Evolutionary conservation across 2,797 vertebrate genomes (phyloP), one percentile per base, ranked within the genome.

Genomic region (Anguilla pacifica): DNA sequence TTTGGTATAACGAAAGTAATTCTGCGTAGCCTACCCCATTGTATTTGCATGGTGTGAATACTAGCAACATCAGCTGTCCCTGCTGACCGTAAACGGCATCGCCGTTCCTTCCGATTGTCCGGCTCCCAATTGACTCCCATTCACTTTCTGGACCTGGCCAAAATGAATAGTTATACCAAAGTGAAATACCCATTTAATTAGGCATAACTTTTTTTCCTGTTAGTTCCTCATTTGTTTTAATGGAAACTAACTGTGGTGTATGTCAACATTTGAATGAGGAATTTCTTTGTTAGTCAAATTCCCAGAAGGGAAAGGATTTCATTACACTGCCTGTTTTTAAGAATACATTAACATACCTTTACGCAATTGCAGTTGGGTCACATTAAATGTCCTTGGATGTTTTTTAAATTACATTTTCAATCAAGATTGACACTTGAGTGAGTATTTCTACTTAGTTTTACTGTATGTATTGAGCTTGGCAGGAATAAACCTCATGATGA

Each of bases 401-500:
- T 64, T 64, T 64, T 64, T 5, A 25, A 64, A 64, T 22, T 0
- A 22, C 0, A 22, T 64, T 25, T 64, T 64, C 17, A 15, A 70
- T 70, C n/a, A 82, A 3, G 43, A 35, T 28, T 82, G 43, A 82
- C 6, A 2, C 43, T 82, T n/a, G 19, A 82, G n/a, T 51, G 1
- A 51, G 64, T 70, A 28, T 70, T 46, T 2, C 57, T 19, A 49
- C 67, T 55, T 22, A 13, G 7, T 85, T 31, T 84, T 85, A 83
- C 72, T 83, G n/a, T 87, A 70, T 83, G n/a, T 85, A 70, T 28
- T 86, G 39, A 72, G 6, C 46, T 17, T 31, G 13, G 86, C 88
- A 84, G 85, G 91, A 89, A 89, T 74, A 19, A 59, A n/a, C 83
- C 86, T 91, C 70, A 79, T 82, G 90, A 49, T 70, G 72, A 49